Conservation (phyloP, 2,113 vertebrate genomes). For the Acanthisitta chloris region DNA sequence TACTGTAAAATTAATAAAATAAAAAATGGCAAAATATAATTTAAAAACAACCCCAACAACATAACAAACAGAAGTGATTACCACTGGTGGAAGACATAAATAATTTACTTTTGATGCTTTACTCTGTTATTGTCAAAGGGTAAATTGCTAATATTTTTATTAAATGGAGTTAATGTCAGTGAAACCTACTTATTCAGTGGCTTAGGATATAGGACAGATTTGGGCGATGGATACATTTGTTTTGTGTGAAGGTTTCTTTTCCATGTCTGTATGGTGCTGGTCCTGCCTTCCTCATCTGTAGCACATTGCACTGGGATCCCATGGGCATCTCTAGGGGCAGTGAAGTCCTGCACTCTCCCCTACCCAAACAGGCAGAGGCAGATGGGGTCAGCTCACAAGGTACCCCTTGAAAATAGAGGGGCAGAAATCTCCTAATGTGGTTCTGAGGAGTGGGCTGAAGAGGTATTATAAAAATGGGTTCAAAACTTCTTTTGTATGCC, state of each 20-base stretch:
- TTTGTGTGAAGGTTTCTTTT: not conserved
- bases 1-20: not conserved
- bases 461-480: not conserved
- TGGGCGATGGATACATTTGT: not conserved
- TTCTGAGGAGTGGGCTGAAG: not conserved
- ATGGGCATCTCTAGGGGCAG: not conserved
- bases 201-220: not conserved
- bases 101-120: not conserved
- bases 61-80: not conserved
- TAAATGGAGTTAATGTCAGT: not conserved
- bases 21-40: not conserved
- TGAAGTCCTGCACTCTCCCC: not conserved
- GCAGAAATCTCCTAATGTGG: not conserved
- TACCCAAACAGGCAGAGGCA: not conserved
- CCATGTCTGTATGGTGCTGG: not conserved
- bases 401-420: not conserved
- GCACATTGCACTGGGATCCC: not conserved
- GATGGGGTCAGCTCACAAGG: not conserved
- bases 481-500: not conserved
- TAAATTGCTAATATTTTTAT: not conserved
- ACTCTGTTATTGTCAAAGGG: not conserved
- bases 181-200: not conserved
- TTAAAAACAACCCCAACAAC: not conserved
- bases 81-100: not conserved
- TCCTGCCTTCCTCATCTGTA: not conserved